These are phyloP conservation scores for Sphaerophoria rueppellii DNA, from an alignment of 2,888 invertebrate genomes.

Conservation along the genomic window DNA sequence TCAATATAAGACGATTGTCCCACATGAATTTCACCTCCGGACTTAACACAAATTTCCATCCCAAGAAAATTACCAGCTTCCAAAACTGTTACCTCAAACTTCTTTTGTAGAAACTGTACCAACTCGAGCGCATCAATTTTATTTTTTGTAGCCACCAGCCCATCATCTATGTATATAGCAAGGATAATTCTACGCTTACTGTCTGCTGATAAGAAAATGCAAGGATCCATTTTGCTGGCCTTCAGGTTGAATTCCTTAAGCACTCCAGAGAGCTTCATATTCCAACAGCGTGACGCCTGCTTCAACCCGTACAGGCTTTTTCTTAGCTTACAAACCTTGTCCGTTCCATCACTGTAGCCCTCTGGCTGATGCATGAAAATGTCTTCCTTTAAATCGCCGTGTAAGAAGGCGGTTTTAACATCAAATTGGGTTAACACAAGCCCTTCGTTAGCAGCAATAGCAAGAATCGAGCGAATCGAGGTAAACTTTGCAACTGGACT, in stretches of 20 bases:
- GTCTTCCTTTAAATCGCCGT: slow-evolving; percentile 52
- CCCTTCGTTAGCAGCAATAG: slow-evolving; percentile 67
- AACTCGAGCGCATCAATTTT: slow-evolving; percentile 29
- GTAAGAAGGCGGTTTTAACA: slow-evolving; percentile 67
- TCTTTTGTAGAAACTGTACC: slow-evolving; percentile 19
- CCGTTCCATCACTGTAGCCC: slow-evolving; percentile 70
- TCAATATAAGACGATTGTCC: slow-evolving; percentile 60
- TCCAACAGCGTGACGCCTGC: slow-evolving; percentile 75
- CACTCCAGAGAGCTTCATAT: slow-evolving; percentile 72
- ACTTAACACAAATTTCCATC: slow-evolving; percentile 8
- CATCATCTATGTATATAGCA: slow-evolving; percentile 76
- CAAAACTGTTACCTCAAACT: slow-evolving; percentile 36
- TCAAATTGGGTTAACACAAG: no score
- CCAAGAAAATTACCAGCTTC: slow-evolving; percentile 19
- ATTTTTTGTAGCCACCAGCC: slow-evolving; percentile 68
- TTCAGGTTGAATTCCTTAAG: slow-evolving; percentile 72
- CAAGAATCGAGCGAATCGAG: slow-evolving; percentile 73
- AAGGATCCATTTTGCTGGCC: slow-evolving; percentile 74
- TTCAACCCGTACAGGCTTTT: slow-evolving; percentile 75
- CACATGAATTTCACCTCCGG: slow-evolving; percentile 55
- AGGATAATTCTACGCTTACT: slow-evolving; percentile 63
- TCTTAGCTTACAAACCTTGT: slow-evolving; percentile 70
- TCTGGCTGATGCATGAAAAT: slow-evolving; percentile 66
- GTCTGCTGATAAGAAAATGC: slow-evolving; percentile 74
- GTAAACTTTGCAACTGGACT: slow-evolving; percentile 76